A percentile compares a stretch with the other conserved stretches of the same genome.
Evolutionary conservation across 2,113 vertebrate species (phyloP).

Genomic region (Syngnathus scovelli): DNA sequence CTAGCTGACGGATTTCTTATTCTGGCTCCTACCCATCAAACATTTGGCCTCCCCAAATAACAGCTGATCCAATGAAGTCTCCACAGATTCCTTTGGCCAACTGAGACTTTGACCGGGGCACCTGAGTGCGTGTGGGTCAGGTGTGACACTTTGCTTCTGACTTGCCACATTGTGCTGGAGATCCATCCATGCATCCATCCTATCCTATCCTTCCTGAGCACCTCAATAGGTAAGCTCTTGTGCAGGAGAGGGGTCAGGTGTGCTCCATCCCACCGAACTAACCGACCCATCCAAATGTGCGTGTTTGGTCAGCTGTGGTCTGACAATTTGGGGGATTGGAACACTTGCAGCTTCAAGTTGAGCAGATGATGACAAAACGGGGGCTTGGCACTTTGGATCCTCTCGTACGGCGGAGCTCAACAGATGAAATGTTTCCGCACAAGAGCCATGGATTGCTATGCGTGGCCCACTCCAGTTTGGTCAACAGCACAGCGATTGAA

Average conservation of each 20-base stretch:
- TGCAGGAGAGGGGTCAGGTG: conserved; percentile 57
- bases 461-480: conserved; percentile 28
- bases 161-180: conserved; percentile 20
- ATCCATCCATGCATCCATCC: no score
- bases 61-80: conserved; percentile 60
- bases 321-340: conserved; percentile 50
- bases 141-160: conserved; percentile 36
- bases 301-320: conserved; percentile 42
- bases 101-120: conserved; percentile 48
- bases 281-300: conserved; percentile 23
- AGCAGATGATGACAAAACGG: conserved; percentile 44
- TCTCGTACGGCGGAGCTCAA: conserved; percentile 10
- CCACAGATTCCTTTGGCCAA: conserved; percentile 47
- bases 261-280: conserved; percentile 19
- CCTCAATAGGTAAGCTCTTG: conserved; percentile 30
- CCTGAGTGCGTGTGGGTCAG: conserved; percentile 59
- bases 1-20: conserved; percentile 15
- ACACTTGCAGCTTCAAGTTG: conserved; percentile 14
- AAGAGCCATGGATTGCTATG: conserved; percentile 18
- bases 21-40: conserved; percentile 45
- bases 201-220: background rate
- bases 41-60: conserved; percentile 32
- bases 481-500: conserved; percentile 35
- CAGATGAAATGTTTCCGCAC: conserved; percentile 32
- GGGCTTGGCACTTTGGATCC: conserved; percentile 1